These are phyloP conservation scores for Arenicola marina DNA, from an alignment of 2,888 invertebrate genomes.

Conservation along the genomic window DNA sequence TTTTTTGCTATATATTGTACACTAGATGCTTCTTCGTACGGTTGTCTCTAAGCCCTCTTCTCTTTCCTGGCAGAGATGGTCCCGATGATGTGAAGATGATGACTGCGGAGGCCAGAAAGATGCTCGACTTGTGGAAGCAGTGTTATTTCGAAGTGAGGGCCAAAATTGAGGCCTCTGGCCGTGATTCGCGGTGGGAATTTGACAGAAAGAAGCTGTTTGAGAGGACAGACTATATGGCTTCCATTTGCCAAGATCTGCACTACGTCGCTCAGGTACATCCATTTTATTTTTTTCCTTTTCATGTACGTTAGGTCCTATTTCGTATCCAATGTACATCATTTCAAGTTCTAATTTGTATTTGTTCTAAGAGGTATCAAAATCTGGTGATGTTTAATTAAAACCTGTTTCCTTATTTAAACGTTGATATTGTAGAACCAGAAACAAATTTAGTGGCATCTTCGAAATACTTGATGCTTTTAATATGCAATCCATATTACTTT, in stretches of 20 bases:
- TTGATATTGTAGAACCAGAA: too few species aligned
- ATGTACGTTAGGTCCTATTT: too few species aligned
- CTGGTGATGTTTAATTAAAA: too few species aligned
- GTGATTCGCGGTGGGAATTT: conserved; percentile 89
- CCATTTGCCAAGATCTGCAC: conserved; percentile 79
- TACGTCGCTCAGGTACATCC: conserved; percentile 75
- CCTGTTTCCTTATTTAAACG: too few species aligned
- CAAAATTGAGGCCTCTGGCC: conserved; percentile 84
- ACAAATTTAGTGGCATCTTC: too few species aligned
- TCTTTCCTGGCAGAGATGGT: conserved; percentile 27
- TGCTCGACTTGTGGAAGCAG: conserved; percentile 76
- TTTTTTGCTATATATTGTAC: not conserved
- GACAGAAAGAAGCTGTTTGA: conserved; percentile 80
- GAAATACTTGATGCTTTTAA: not conserved
- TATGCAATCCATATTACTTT: not conserved
- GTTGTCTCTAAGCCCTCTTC: not conserved
- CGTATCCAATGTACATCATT: too few species aligned
- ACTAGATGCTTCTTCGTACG: not conserved
- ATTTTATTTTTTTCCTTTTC: too few species aligned
- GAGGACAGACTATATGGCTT: conserved; percentile 82
- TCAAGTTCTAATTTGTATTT: too few species aligned
- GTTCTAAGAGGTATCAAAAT: too few species aligned
- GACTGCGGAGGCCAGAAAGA: conserved; percentile 69
- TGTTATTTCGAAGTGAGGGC: conserved; percentile 65
- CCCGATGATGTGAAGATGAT: conserved; percentile 62